phyloP scores from a whole-genome alignment of 2,113 vertebrate species.

The Myocastor coypus region DNA sequence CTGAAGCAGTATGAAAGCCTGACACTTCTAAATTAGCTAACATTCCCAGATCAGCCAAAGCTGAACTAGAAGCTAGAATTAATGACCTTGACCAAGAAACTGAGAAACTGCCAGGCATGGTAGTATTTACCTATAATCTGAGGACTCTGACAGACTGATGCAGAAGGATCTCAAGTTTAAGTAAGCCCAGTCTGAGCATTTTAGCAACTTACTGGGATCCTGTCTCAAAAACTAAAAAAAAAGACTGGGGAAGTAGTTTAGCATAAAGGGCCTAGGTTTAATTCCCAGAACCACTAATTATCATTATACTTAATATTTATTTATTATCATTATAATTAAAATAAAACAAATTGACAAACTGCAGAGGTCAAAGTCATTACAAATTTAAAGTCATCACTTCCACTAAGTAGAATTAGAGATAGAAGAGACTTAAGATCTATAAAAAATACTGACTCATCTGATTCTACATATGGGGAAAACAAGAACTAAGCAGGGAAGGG shows the following conservation, averaged over 20 bases:
- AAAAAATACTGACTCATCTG: conserved; percentile 23
- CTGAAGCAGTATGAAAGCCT: not conserved
- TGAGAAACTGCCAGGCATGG: not conserved
- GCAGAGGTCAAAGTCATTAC: not conserved
- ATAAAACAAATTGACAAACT: not conserved
- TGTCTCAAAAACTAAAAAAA: not conserved
- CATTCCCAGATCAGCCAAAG: not conserved
- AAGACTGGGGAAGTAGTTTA: not conserved
- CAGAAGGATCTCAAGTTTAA: not conserved
- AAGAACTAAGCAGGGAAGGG: not conserved
- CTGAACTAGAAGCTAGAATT: not conserved
- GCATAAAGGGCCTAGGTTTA: not conserved
- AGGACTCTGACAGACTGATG: not conserved
- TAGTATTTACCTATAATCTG: not conserved
- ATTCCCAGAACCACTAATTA: not conserved
- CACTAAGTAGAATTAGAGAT: conserved; percentile 10
- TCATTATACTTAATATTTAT: not conserved
- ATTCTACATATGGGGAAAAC: not conserved
- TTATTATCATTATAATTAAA: not conserved
- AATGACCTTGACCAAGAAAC: not conserved
- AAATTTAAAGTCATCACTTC: conserved; percentile 15
- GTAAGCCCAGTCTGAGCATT: not conserved
- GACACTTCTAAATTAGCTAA: not conserved
- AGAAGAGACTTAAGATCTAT: not conserved
- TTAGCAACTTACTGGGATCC: not conserved